Conservation (phyloP, 2,888 invertebrate genomes). For the Octodonta nipae region DNA sequence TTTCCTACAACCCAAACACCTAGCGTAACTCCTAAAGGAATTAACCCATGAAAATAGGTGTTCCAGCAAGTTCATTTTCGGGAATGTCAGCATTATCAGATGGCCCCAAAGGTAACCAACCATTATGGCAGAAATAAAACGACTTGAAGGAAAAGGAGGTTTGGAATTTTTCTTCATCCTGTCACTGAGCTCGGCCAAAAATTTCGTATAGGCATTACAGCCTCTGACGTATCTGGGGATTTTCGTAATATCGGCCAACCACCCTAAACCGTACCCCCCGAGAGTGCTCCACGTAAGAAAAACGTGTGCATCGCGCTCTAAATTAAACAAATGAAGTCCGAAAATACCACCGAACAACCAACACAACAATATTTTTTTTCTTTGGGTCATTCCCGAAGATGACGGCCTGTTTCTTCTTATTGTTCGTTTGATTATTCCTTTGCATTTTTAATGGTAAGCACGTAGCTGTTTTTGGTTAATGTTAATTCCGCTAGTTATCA, state of each 20-base stretch:
- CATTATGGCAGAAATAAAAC: too few species aligned
- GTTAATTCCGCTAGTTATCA: too few species aligned
- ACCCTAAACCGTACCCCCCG: slow-evolving; percentile 78
- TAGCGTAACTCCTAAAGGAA: too few species aligned
- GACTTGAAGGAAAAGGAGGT: too few species aligned
- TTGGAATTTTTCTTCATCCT: slow-evolving; percentile 50
- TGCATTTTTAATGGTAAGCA: background rate
- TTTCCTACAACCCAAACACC: slow-evolving; percentile 87
- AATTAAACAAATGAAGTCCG: slow-evolving; percentile 83
- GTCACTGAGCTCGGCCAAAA: slow-evolving; percentile 48
- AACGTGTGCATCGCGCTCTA: slow-evolving; percentile 77
- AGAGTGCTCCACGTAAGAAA: slow-evolving; percentile 80
- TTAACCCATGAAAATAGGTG: too few species aligned
- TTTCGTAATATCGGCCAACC: slow-evolving; percentile 71
- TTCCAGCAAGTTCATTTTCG: too few species aligned
- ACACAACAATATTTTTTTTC: slow-evolving; percentile 46
- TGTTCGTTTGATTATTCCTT: background rate
- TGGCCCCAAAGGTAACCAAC: too few species aligned
- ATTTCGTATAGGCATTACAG: slow-evolving; percentile 59
- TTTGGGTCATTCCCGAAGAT: background rate
- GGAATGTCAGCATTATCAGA: too few species aligned
- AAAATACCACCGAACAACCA: slow-evolving; percentile 83
- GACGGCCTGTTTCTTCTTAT: background rate
- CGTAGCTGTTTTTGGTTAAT: too few species aligned
- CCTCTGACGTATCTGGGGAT: slow-evolving; percentile 78